Conservation (phyloP, 2,113 vertebrate genomes). For the Lynx canadensis region DNA sequence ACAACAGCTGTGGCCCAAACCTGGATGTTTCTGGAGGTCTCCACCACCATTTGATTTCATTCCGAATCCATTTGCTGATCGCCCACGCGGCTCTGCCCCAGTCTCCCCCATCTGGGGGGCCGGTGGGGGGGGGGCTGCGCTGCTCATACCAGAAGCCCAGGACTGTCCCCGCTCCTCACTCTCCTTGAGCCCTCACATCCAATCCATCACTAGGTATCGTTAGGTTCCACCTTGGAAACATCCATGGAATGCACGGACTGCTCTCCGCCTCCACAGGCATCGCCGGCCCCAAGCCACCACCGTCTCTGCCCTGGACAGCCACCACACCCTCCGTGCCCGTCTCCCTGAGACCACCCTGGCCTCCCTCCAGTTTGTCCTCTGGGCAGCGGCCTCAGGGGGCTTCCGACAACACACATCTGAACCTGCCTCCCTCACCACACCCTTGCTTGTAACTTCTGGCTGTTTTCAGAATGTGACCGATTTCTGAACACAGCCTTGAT, state of each 20-base stretch:
- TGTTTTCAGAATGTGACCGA: neutral
- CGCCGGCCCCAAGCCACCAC: neutral
- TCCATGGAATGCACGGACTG: neutral
- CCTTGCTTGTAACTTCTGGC: neutral
- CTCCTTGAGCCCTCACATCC: neutral
- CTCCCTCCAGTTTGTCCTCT: neutral
- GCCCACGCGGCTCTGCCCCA: neutral
- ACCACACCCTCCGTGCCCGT: fast-evolving
- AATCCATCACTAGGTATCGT: neutral
- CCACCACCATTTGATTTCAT: neutral
- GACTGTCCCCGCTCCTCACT: fast-evolving
- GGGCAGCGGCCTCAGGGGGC: neutral
- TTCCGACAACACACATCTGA: neutral
- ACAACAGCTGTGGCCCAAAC: conserved; percentile 47
- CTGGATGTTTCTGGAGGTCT: neutral
- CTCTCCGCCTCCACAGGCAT: neutral
- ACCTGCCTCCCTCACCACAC: neutral
- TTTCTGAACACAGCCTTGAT: neutral
- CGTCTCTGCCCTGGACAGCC: neutral
- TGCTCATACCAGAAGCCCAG: neutral
- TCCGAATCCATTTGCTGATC: neutral
- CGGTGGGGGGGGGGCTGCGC: too few species aligned
- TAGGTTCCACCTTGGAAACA: neutral
- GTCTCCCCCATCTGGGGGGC: neutral
- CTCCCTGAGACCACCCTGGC: neutral